These are phyloP conservation scores for Hartigia nigra DNA, from an alignment of 2,888 invertebrate species.

Conservation along the genomic window DNA sequence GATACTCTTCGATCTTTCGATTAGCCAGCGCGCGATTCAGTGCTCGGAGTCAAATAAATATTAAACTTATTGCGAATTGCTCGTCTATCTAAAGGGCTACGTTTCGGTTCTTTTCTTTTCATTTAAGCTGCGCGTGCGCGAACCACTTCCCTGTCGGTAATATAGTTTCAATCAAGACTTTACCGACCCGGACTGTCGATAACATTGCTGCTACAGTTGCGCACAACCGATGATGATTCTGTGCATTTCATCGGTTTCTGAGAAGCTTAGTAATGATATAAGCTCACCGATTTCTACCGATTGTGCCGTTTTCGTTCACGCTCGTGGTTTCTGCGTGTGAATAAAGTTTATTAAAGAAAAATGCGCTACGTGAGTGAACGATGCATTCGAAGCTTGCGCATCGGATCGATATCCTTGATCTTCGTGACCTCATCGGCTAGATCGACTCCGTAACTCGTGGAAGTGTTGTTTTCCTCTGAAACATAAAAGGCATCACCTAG, in stretches of 20 bases:
- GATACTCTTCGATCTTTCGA: not conserved
- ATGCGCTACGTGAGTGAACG: slow-evolving; percentile 49
- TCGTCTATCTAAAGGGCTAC: slow-evolving; percentile 46
- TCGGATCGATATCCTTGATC: slow-evolving; percentile 33
- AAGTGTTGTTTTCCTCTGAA: slow-evolving; percentile 57
- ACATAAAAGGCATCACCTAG: slow-evolving; percentile 24
- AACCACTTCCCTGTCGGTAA: not conserved
- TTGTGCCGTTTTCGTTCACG: not conserved
- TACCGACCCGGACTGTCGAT: not conserved
- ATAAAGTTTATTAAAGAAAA: not conserved
- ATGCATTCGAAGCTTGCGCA: slow-evolving; percentile 47
- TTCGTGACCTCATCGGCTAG: slow-evolving; percentile 52
- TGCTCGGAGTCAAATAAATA: slow-evolving; percentile 39
- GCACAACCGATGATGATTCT: not conserved
- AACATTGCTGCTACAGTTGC: not conserved
- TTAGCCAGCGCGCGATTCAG: not conserved
- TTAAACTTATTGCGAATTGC: slow-evolving; percentile 47
- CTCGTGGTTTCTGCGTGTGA: not conserved
- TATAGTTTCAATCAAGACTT: not conserved
- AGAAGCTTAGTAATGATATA: not conserved
- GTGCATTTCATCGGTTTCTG: not conserved
- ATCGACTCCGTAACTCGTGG: slow-evolving; percentile 56
- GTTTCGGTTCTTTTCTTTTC: not conserved
- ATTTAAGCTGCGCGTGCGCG: not conserved
- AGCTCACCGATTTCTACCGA: not conserved